These are phyloP conservation scores for Conopomorpha cramerella DNA, from an alignment of 1,140 invertebrate genomes.

Conservation along the genomic window DNA sequence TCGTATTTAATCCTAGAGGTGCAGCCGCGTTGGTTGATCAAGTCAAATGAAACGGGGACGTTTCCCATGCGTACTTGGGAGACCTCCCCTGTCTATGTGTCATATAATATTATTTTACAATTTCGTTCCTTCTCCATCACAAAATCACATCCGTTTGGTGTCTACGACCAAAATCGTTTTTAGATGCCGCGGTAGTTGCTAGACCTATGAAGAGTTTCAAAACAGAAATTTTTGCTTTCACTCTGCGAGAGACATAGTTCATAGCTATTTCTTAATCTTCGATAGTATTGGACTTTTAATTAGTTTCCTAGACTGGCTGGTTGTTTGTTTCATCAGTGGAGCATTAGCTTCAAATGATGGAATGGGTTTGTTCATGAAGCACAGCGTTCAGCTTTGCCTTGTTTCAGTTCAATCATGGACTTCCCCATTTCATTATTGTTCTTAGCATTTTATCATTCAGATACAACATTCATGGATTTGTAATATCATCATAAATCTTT, in stretches of 20 bases:
- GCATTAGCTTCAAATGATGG: slow-evolving; percentile 19
- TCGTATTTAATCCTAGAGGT: no score
- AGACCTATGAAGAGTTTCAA: no score
- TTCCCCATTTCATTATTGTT: no score
- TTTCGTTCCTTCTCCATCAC: slow-evolving; percentile 23
- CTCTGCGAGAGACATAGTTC: no score
- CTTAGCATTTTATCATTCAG: no score
- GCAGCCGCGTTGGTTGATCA: slow-evolving; percentile 26
- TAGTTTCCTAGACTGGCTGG: slow-evolving; percentile 21
- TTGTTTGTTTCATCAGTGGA: slow-evolving; percentile 18
- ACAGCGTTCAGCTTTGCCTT: no score
- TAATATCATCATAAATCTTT: no score
- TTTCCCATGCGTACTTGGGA: slow-evolving; percentile 36
- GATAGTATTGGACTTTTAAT: slow-evolving; percentile 8
- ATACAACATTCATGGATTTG: no score
- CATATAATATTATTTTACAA: slow-evolving; percentile 23
- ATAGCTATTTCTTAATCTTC: slow-evolving; percentile 11
- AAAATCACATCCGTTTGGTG: slow-evolving; percentile 27
- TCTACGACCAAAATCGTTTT: slow-evolving; percentile 60
- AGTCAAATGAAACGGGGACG: slow-evolving; percentile 59
- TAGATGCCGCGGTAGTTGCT: no score
- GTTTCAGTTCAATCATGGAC: no score
- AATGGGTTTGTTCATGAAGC: no score
- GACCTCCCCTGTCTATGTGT: slow-evolving; percentile 39
- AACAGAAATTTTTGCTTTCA: no score